A percentile compares a stretch with the other conserved stretches of the same genome.
phyloP scores from a whole-genome alignment of 2,113 vertebrate genomes.

The Strix uralensis region DNA sequence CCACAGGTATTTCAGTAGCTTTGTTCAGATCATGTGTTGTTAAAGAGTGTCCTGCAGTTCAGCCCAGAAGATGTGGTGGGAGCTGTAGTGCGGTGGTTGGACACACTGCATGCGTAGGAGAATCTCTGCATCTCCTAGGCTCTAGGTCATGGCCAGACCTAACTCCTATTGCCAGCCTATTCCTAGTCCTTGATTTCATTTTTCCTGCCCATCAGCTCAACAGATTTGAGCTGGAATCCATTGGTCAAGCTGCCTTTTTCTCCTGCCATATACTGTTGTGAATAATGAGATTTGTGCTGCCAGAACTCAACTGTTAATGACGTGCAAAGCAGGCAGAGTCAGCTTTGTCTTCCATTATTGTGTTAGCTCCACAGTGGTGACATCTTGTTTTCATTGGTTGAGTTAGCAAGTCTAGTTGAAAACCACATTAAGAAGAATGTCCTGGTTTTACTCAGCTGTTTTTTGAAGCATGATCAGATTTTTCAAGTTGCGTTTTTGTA shows the following conservation, averaged over 20 bases:
- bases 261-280: background rate
- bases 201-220: background rate
- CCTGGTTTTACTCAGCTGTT: background rate
- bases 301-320: background rate
- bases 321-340: background rate
- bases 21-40: background rate
- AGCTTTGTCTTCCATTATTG: background rate
- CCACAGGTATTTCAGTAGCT: background rate
- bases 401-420: background rate
- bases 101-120: fast-evolving
- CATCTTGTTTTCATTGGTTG: background rate
- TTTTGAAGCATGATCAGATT: background rate
- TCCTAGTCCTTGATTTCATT: background rate
- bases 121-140: background rate
- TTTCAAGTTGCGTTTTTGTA: background rate
- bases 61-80: background rate
- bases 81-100: background rate
- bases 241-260: background rate
- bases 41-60: background rate
- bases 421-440: background rate
- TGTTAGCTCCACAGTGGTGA: background rate
- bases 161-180: background rate
- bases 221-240: background rate
- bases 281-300: background rate
- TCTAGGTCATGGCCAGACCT: background rate